Evolutionary conservation across 2,797 vertebrate genomes (phyloP), one percentile per base, ranked within the genome.

Genomic region (Limosa lapponica): DNA sequence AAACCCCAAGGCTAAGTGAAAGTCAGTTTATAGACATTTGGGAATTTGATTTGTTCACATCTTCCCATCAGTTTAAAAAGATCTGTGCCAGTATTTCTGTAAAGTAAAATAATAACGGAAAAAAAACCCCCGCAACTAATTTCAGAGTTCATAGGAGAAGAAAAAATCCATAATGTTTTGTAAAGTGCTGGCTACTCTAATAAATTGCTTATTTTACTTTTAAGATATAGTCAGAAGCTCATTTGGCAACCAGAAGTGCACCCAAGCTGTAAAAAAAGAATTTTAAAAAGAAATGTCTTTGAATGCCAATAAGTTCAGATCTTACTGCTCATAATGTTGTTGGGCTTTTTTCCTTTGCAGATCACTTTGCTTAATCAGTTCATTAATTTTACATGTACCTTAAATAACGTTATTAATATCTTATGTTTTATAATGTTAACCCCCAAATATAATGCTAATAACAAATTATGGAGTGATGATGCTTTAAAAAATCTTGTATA

Each of bases 21-120:
- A 96, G 95, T 94, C 78, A 95, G 90, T 93, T 94, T 87, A 85
- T 93, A 89, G 85, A 78, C 81, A 14, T 89, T 94, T 85, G 87
- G 86, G 89, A 96, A 89, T 96, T 95, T 91, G 65, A 90, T 89
- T 89, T 93, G 66, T 89, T 95, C 83, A 61, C 59, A 55, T 93
- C 46, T 89, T 93, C 65, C 55, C 64, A 93, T 64, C 73, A 71
- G 41, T 89, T 94, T 52, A n/a, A 73, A 82, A 66, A 94, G 39
- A 89, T 84, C 36, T 54, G 11, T 79, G 57, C 67, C 44, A 48
- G 65, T 93, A 73, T 77, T 92, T 95, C 77, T 88, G 23, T 88
- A 34, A 88, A 96, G 9, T 48, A 73, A 90, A 94, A 89, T 61
- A 90, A 88, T 66, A 86, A n/a, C 44, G 58, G 41, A 20, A 62